Base-by-base conservation (phyloP, 2,888 invertebrate species). In the Leptodirus hochenwartii region DNA sequence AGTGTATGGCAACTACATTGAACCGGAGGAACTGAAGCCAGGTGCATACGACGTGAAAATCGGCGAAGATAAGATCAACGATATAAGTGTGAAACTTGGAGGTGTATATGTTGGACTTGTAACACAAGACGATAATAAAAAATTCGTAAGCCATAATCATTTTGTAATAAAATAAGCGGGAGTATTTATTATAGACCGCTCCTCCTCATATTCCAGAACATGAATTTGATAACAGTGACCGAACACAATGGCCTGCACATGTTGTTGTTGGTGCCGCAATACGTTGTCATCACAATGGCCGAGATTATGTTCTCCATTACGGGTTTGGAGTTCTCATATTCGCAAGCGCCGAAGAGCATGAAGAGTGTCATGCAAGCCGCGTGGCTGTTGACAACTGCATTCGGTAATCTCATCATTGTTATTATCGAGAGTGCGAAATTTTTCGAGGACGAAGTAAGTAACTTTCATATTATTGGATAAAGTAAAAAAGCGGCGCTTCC, bases 241-340 rank as follows among this genome's bases (percentile, higher is more conserved):
- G 56, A 66, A 2, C 66, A 78, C 1, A 85, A 81, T 50, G 65
- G 67, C 2, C 51, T 91, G 2, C 78, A 81, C 43, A 81, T 93
- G 47, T 50, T 84, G 4, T 81, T 75, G 77, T 69, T 90, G 44
- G 48, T 95, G 12, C 95, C 95, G 0, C 96, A 96, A 51, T 93
- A 91, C 49, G 57, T 93, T 27, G 62, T 93, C 10, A 79, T 98
- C 45, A 91, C 95, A 0, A 69, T 79, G 45, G 95, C 76, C 0
- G 96, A 98, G 56, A 80, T 96, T 23, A 80, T 96, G 75, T 90
- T 93, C 53, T 87, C 91, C 0, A 79, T 96, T 15, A 93, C 95
- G 0, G 95, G 95, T 0, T 60, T 96, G 13, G 84, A 90, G 50
- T 96, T 98, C 56, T 84, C 93, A 0, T 96, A 90, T 54, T 84